Evolutionary conservation across 64 coral and sea anemone genomes (phyloP).

Genomic region (Montipora efflorescens): DNA sequence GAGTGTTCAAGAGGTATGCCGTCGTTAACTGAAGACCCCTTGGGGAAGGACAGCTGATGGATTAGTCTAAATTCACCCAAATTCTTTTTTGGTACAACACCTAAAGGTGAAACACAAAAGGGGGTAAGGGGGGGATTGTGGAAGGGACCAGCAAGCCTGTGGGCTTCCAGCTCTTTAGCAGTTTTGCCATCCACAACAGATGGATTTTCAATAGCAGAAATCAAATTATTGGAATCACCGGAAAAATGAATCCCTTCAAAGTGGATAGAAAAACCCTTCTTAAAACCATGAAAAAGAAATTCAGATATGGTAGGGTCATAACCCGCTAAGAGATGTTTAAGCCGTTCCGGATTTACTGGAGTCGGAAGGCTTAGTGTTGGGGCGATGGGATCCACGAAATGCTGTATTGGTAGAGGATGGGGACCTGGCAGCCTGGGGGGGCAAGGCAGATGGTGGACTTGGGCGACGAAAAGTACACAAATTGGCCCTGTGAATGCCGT

Average conservation of each 20-base stretch:
- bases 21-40: neutral
- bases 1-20: neutral
- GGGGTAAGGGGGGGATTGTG: too few species aligned
- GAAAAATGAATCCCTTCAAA: too few species aligned
- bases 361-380: neutral
- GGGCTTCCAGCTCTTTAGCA: too few species aligned
- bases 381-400: neutral
- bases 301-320: too few species aligned
- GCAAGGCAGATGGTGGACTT: neutral
- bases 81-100: neutral
- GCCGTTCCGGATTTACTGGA: neutral
- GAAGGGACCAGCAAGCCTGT: too few species aligned
- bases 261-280: too few species aligned
- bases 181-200: too few species aligned
- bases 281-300: too few species aligned
- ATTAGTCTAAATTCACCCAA: neutral
- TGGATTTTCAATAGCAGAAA: too few species aligned
- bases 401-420: neutral
- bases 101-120: neutral
- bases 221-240: too few species aligned
- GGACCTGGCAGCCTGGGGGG: neutral
- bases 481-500: conserved; percentile 2
- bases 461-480: neutral
- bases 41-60: neutral
- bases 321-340: too few species aligned